Evolutionary conservation across 1,140 invertebrate genomes (phyloP), one percentile per base, ranked within the genome.

Genomic region (Hycleus cichorii): DNA sequence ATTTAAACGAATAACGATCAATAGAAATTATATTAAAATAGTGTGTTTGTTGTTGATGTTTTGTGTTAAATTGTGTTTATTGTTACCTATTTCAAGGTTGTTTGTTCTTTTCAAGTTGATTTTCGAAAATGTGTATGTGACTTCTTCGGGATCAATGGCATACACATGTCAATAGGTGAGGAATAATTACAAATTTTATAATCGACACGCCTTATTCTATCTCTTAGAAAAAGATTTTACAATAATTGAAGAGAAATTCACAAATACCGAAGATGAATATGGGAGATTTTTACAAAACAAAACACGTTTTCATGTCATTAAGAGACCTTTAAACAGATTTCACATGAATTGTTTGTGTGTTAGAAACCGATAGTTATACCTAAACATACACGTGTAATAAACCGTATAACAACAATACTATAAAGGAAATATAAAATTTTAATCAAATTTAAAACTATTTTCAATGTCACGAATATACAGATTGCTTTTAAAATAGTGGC

Each of bases 61-160:
- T 3, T 11, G 9, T n/a, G 40, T 42, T 42, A 32, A 39, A 26
- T 47, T 55, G 47, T 55, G 52, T 39, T 47, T 39, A 55, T 46
- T 55, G 45, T 47, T 47, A 24, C 45, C 52, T 24, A 53, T 43
- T 47, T 55, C 52, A 55, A 55, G 52, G 52, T 55, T 55, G 52
- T 55, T 55, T 55, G 52, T 55, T 55, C 44, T 55, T 47, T 27
- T 47, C 38, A 46, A 45, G 45, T 47, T 55, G 52, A 46, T 55
- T 55, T 55, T 55, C 26, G 24, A 55, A 55, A 55, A 55, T 55
- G 52, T 55, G 45, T 44, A 11, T 26, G 26, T 47, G 25, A 47
- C 44, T 47, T 47, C 52, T 18, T 39, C 39, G 24, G 52, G 45
- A 55, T 55, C 38, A 52, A 44, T 55, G 39, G 42, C 52, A 55